phyloP scores from a whole-genome alignment of 1,140 invertebrate species.

The Bombus affinis region DNA sequence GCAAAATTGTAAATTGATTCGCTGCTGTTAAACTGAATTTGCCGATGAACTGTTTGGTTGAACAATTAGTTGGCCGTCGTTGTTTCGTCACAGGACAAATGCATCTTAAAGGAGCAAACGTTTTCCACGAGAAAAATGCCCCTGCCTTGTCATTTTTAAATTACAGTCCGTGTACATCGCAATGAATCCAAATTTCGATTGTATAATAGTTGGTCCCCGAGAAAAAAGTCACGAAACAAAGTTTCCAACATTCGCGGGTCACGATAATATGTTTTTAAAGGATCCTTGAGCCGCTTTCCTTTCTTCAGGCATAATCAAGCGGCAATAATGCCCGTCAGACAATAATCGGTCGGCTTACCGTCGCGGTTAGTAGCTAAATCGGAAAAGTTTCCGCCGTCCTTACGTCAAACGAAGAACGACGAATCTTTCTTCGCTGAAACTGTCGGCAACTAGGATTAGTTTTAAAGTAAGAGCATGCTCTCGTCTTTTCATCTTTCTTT shows the following conservation, averaged over 20 bases:
- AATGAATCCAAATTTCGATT: not conserved
- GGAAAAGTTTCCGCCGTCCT: slow-evolving; percentile 43
- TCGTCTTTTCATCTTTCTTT: not conserved
- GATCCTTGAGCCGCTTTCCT: not conserved
- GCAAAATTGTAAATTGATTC: no score
- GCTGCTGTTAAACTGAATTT: no score
- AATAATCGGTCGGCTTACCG: slow-evolving; percentile 51
- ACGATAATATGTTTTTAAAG: slow-evolving; percentile 19
- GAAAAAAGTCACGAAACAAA: not conserved
- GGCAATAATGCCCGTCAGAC: slow-evolving; percentile 5
- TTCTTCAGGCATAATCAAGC: slow-evolving; percentile 35
- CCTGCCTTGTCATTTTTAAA: no score
- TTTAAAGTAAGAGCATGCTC: slow-evolving; percentile 52
- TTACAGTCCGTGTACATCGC: not conserved
- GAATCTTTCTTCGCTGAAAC: slow-evolving; percentile 21
- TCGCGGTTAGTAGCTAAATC: slow-evolving; percentile 52
- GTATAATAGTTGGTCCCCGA: not conserved
- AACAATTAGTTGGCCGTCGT: no score
- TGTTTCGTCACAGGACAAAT: no score
- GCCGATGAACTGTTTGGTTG: no score
- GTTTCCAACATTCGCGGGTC: not conserved
- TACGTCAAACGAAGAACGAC: not conserved
- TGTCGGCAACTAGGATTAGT: slow-evolving; percentile 55
- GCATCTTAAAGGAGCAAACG: no score
- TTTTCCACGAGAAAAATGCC: no score